A percentile compares a stretch with the other conserved stretches of the same genome.
phyloP scores from a whole-genome alignment of 2,113 vertebrate genomes.

The Calidris pygmaea region DNA sequence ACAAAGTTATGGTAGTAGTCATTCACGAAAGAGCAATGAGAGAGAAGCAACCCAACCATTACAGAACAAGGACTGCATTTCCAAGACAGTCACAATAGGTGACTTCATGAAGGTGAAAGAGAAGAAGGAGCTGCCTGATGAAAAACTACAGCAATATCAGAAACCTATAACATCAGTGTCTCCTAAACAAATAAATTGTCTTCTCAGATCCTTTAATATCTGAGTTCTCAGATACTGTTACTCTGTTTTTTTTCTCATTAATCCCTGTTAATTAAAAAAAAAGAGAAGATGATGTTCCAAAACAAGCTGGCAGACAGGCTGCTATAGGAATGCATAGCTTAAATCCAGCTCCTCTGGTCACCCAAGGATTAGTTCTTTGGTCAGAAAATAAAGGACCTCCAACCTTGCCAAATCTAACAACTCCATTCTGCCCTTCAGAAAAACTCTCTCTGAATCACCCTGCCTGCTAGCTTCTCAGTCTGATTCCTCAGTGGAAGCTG shows the following conservation, averaged over 20 bases:
- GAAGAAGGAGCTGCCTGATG: background rate
- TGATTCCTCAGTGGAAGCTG: background rate
- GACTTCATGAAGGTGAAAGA: background rate
- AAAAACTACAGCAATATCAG: background rate
- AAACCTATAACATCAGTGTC: background rate
- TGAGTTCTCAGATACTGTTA: slow-evolving; percentile 8
- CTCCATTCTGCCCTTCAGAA: background rate
- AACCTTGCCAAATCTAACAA: background rate
- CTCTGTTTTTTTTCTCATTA: background rate
- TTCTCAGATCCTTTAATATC: background rate
- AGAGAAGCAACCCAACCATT: background rate
- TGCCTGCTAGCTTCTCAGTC: background rate
- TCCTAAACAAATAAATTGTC: background rate
- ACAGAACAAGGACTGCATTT: background rate
- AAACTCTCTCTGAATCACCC: background rate
- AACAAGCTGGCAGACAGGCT: background rate
- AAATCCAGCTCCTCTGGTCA: background rate
- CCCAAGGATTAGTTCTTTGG: background rate
- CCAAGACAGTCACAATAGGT: background rate
- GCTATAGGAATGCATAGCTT: background rate
- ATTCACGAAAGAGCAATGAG: background rate
- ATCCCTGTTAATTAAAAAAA: background rate
- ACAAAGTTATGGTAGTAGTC: background rate
- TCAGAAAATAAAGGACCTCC: background rate
- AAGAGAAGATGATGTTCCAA: background rate